Percentiles rank a stretch among this genome's conserved stretches.
phyloP scores from a whole-genome alignment of 2,888 invertebrate genomes.

The Spisula subtruncata region DNA sequence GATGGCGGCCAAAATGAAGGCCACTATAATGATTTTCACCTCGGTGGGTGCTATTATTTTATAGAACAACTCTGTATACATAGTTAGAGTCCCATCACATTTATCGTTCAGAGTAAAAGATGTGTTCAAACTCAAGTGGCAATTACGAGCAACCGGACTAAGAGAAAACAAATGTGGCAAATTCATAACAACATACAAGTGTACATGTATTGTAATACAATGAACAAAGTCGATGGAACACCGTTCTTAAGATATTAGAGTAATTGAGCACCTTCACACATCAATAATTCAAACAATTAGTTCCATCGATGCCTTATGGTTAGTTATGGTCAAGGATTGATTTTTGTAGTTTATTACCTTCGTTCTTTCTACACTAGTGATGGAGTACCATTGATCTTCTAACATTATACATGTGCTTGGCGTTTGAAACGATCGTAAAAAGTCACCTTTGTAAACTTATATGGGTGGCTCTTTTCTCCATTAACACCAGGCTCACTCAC shows the following conservation, averaged over 20 bases:
- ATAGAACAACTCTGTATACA: background rate
- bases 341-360: background rate
- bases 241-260: background rate
- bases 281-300: background rate
- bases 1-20: background rate
- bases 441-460: too few relatives aligned
- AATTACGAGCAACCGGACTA: too few relatives aligned
- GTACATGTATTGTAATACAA: background rate
- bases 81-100: background rate
- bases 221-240: background rate
- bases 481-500: too few relatives aligned
- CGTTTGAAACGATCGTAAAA: too few relatives aligned
- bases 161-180: background rate
- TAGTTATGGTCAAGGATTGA: background rate
- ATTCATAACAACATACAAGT: background rate
- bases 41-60: background rate
- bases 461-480: too few relatives aligned
- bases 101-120: background rate
- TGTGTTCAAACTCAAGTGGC: background rate
- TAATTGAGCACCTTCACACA: background rate
- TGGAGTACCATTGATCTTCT: background rate
- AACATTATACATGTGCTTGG: background rate
- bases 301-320: background rate
- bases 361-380: background rate
- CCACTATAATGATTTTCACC: conserved; percentile 5